Conservation (phyloP, 2,113 vertebrate genomes). For the Dolichallabes microphthalmus region DNA sequence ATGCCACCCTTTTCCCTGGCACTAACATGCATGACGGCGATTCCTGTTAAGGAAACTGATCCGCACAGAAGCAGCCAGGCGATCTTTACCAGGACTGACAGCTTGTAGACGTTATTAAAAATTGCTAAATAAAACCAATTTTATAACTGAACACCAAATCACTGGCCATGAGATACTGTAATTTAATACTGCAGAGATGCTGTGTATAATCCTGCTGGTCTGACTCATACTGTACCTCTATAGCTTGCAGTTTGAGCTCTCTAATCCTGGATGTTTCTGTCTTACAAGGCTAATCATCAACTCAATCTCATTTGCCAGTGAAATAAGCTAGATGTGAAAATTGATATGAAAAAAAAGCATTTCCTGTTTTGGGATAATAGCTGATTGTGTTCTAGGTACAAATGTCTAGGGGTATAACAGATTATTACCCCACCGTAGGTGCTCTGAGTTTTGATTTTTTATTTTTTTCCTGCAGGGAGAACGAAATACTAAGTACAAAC, state of each 20-base stretch:
- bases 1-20: neutral
- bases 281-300: neutral
- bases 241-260: neutral
- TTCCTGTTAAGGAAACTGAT: neutral
- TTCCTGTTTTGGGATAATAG: neutral
- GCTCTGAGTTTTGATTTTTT: neutral
- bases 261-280: neutral
- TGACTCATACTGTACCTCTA: neutral
- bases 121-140: neutral
- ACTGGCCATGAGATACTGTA: neutral
- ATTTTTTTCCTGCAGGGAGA: too few species aligned
- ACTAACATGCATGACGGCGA: neutral
- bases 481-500: neutral
- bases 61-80: neutral
- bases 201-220: neutral
- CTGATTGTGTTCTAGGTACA: neutral
- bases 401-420: neutral
- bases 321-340: neutral
- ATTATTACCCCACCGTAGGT: neutral
- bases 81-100: neutral
- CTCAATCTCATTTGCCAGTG: neutral
- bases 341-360: neutral
- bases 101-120: neutral
- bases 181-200: neutral
- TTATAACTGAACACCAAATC: neutral